Evolutionary conservation across 2,888 invertebrate genomes (phyloP), one percentile per base, ranked within the genome.

Genomic region (Agrochola lota): DNA sequence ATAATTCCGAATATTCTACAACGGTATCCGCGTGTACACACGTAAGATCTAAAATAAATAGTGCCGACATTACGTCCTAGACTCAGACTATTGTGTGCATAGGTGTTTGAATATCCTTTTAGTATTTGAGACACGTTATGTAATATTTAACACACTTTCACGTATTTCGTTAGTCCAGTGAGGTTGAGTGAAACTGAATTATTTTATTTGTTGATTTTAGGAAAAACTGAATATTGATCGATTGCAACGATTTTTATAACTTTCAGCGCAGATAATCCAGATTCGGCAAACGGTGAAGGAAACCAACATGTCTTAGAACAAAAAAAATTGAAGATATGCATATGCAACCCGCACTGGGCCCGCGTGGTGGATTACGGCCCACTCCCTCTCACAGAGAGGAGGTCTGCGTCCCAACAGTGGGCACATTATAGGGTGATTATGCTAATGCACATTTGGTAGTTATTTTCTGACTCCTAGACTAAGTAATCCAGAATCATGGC

Each of bases 81-180:
- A 75, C 81, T 73, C 23, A 49, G 76, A 43, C 71, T 68, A 68
- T 81, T 79, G 81, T 83, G 23, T 77, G 57, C 71, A 69, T 69
- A 81, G 70, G 11, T 64, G 62, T 78, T 79, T 81, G 74, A 78
- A 87, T 83, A 83, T 85, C 83, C 87, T 87, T 87, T 81, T 62
- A 82, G 75, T 74, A 55, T 84, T 74, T 73, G 68, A 72, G 72
- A 80, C 71, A 71, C 9, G 40, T 84, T 87, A 72, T 63, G 81
- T 71, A 85, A 84, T 64, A 77, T 85, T 87, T 77, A 80, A 71
- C 85, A 81, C 69, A 78, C 87, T 87, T 87, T 87, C 85, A 74
- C 83, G 23, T 40, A 23, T 78, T 78, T 52, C 46, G 57, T 60
- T 73, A 72, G 60, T 71, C 60, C 26, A 60, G 23, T 20, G n/a